Conservation (phyloP, 2,797 vertebrate genomes). For the Lepidocolaptes lacrymiger region DNA sequence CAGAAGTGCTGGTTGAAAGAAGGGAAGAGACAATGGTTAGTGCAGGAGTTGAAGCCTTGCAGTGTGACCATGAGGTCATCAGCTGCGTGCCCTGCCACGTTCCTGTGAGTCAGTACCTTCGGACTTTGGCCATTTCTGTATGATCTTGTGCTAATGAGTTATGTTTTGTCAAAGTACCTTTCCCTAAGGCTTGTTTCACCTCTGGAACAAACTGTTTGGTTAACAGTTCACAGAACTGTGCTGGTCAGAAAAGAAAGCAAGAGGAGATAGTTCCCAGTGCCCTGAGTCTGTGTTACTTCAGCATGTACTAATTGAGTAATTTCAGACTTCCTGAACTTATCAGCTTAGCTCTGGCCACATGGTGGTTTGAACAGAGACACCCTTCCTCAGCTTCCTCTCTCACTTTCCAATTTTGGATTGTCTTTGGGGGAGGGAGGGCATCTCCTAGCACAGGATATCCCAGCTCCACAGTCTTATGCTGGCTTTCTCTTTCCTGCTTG, state of each 20-base stretch:
- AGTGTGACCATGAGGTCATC: neutral
- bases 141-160: neutral
- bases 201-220: neutral
- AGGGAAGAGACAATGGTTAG: neutral
- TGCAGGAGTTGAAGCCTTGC: neutral
- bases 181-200: neutral
- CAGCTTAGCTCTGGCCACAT: neutral
- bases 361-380: neutral
- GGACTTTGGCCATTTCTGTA: neutral
- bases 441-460: neutral
- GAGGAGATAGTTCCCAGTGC: neutral
- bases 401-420: neutral
- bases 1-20: neutral
- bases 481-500: neutral
- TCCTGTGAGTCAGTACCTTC: neutral
- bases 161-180: neutral
- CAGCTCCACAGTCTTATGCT: neutral
- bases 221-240: neutral
- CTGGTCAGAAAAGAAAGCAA: neutral
- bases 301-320: neutral
- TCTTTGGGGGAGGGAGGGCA: neutral
- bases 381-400: conserved; percentile 25
- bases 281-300: neutral
- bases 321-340: conserved; percentile 16
- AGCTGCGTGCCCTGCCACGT: neutral